Base-by-base conservation (phyloP, 2,888 invertebrate species). In the Argyra leucocephala region DNA sequence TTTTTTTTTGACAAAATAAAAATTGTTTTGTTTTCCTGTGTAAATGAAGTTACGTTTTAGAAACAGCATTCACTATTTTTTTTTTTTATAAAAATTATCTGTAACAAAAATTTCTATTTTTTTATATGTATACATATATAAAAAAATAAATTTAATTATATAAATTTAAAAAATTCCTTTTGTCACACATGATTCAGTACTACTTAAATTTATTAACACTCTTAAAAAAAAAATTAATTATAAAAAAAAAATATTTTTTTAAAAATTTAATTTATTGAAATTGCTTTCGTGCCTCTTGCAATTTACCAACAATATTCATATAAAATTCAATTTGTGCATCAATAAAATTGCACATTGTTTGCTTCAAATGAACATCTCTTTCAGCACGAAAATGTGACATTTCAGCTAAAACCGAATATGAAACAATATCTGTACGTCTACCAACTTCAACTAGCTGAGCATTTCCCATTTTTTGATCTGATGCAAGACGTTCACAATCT, bases 361-460 rank as follows among this genome's bases (percentile, higher is more conserved):
- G 83, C 74, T 90, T 92, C 72, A 95, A 85, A 81, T 98, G 96
- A 58, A 84, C 84, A 61, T 92, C 89, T 70, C 95, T 84, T 76
- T 96, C 94, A 26, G 83, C 80, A 76, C 95, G 93, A 77, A 98
- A 96, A 78, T 97, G 94, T 72, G 90, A 89, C 72, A 97, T 88
- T 83, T 99, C 98, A 65, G 97, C 96, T 77, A 97, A 85, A 67
- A 95, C 86, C 2, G 94, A 89, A 76, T 96, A 96, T 0, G 96
- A 93, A 74, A 97, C 89, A 21, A 93, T 87, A 78, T 98, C 96
- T 1, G 93, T 91, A 72, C 95, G 85, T 71, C 89, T 85, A 69
- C 88, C 83, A 15, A 96, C 88, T 75, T 90, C 91, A 69, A 88
- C 87, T 68, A 93, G 82, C 74, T 93, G 91, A 22, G 85, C 85